Percentiles rank a stretch among this genome's conserved stretches.
These are phyloP conservation scores for Seira musarum DNA, from an alignment of 2,888 invertebrate genomes.

Conservation along the genomic window DNA sequence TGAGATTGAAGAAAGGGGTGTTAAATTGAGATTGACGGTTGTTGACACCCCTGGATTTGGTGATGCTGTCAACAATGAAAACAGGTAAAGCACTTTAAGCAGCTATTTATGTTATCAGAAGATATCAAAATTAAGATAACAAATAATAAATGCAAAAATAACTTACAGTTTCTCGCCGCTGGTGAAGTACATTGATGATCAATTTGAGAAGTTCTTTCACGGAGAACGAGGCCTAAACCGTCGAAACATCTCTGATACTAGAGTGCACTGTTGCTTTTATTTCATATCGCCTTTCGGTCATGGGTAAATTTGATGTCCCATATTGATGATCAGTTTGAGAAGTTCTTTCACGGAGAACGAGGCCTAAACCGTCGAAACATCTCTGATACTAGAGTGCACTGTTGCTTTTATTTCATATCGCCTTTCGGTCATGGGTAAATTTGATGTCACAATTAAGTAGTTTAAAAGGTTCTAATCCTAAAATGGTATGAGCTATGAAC, in stretches of 20 bases:
- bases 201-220: slow-evolving; percentile 91
- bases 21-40: slow-evolving; percentile 91
- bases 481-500: no score
- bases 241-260: slow-evolving; percentile 95
- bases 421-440: slow-evolving; percentile 96
- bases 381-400: slow-evolving; percentile 97
- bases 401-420: slow-evolving; percentile 98
- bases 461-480: slow-evolving; percentile 82
- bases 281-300: slow-evolving; percentile 98
- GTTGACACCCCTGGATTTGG: slow-evolving; percentile 98
- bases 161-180: slow-evolving; percentile 90
- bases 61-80: slow-evolving; percentile 94
- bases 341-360: slow-evolving; percentile 92
- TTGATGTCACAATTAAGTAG: no score
- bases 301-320: slow-evolving; percentile 79
- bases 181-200: slow-evolving; percentile 97
- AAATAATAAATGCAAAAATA: no score
- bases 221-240: slow-evolving; percentile 97
- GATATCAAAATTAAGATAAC: background rate
- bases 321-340: slow-evolving; percentile 76
- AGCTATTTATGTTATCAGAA: background rate
- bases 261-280: slow-evolving; percentile 98
- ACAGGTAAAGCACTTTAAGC: slow-evolving; percentile 73
- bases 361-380: slow-evolving; percentile 97
- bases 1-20: slow-evolving; percentile 96